phyloP scores from a whole-genome alignment of 2,888 invertebrate genomes.

The Tridacna gigas region DNA sequence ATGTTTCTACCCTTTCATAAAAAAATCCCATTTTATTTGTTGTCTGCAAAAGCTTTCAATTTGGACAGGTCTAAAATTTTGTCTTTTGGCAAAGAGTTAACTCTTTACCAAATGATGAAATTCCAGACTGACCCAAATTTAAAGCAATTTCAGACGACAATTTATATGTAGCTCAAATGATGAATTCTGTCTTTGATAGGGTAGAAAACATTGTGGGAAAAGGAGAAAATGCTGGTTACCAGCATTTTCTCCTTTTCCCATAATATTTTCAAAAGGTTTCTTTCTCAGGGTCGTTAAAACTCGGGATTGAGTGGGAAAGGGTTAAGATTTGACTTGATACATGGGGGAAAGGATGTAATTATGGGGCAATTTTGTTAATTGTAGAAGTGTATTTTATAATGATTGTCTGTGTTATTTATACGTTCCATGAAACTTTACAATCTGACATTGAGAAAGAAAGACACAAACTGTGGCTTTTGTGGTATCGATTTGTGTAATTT shows the following conservation, averaged over 20 bases:
- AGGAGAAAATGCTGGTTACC: neutral
- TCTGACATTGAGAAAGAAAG: neutral
- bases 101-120: neutral
- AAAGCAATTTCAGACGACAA: neutral
- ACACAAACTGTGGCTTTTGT: no score
- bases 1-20: no score
- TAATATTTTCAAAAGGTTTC: neutral
- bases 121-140: neutral
- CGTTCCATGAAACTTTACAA: neutral
- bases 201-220: neutral
- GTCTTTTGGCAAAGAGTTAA: no score
- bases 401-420: constrained; percentile 7
- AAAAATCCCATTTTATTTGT: no score
- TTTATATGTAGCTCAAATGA: neutral
- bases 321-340: no score
- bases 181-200: neutral
- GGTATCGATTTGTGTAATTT: no score
- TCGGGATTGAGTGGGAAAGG: neutral
- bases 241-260: neutral
- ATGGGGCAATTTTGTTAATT: constrained; percentile 6
- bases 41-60: no score
- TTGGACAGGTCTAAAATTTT: no score
- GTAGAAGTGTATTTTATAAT: constrained; percentile 2
- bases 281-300: neutral
- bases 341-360: neutral